Evolutionary conservation across 2,113 vertebrate genomes (phyloP), one percentile per base, ranked within the genome.

Genomic region (Grammomys dolichurus): DNA sequence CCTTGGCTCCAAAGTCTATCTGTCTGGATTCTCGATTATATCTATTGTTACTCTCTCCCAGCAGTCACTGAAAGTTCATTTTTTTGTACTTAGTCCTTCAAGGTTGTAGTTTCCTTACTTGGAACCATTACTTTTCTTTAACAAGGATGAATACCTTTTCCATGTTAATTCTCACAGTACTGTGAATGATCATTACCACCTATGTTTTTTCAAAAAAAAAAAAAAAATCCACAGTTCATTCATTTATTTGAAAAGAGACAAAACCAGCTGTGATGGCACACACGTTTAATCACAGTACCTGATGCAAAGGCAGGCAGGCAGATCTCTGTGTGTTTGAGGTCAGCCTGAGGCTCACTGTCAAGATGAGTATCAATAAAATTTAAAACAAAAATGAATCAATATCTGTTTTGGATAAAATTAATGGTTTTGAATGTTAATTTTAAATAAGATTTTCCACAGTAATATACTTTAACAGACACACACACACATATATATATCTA

Each of bases 1-100:
- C n/a, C 9, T 85, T 85, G 46, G 11, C 19, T 92, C 73, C 63
- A n/a, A 94, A 89, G 17, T 88, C 12, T 95, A 60, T 88, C 19
- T 90, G 4, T 96, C 72, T 75, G 3, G 24, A 93, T 90, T 78
- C 36, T 54, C 31, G 51, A 33, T 56, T 89, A 6, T 58, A 11
- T 40, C 28, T 78, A 28, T 48, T 16, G 6, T 40, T 95, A 75
- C 46, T 88, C 28, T 95, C 84, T 81, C 4, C 36, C 7, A 85
- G 5, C 54, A 56, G 56, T 69, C 7, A 86, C 90, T 12, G 22
- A 67, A n/a, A 89, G 13, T 2, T 22, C 12, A 51, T 77, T 19
- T 76, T 51, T 16, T 14, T 0, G 40, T 86, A 72, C 13, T 3
- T 43, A 89, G 7, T 26, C 48, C 12, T 92, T 85, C 43, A 89